Conservation (phyloP, 2,113 vertebrate genomes). For the Manacus vitellinus region DNA sequence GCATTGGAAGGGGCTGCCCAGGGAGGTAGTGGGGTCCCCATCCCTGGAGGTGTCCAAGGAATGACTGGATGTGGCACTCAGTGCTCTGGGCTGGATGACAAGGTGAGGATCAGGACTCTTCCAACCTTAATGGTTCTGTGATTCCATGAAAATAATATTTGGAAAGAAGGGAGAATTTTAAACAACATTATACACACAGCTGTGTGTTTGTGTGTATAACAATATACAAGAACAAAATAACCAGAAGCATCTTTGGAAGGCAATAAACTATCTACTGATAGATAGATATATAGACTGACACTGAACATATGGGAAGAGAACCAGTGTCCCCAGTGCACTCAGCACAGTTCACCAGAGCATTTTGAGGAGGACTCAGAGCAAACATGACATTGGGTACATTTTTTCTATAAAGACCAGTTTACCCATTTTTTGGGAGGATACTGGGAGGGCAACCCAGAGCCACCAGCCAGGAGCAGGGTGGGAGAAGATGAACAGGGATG, state of each 20-base stretch:
- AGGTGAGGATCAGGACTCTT: background rate
- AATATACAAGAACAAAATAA: background rate
- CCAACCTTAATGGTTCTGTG: background rate
- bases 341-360: background rate
- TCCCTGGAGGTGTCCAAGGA: background rate
- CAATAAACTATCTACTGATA: background rate
- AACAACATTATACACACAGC: background rate
- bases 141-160: background rate
- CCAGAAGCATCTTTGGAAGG: background rate
- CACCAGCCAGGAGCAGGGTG: background rate
- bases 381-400: rapidly evolving
- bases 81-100: background rate
- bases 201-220: background rate
- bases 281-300: too few relatives aligned
- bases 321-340: background rate
- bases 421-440: background rate
- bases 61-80: rapidly evolving
- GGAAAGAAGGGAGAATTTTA: background rate
- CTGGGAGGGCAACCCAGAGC: background rate
- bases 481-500: background rate
- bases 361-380: background rate
- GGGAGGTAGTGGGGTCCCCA: background rate
- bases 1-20: background rate
- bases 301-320: background rate
- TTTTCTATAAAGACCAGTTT: background rate